Percentiles rank a stretch among this genome's conserved stretches.
Conservation (phyloP, 92 coral and sea anemone species). For the Porites lobata region DNA sequence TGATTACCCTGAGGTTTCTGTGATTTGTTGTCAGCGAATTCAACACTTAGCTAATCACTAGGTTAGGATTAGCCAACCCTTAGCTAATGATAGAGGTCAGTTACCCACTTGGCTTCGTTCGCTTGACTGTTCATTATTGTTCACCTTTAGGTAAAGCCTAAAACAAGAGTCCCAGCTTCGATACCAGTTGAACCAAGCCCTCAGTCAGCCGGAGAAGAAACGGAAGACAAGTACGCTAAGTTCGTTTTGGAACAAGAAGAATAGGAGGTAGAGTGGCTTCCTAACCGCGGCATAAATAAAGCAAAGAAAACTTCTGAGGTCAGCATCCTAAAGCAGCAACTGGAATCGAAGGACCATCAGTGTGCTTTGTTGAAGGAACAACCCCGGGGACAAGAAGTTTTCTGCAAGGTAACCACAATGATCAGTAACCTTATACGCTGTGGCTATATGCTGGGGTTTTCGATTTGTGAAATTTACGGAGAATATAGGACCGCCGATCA, state of each 20-base stretch:
- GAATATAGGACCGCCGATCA: not conserved
- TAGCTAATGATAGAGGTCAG: too few relatives aligned
- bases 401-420: conserved; percentile 36
- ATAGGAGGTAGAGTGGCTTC: conserved; percentile 18
- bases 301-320: conserved; percentile 3
- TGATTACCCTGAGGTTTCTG: too few relatives aligned
- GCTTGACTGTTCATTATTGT: too few relatives aligned
- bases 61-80: too few relatives aligned
- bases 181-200: too few relatives aligned
- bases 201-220: too few relatives aligned
- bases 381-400: conserved; percentile 20
- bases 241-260: conserved; percentile 3
- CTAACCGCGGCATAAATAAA: not conserved
- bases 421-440: not conserved
- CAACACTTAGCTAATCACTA: too few relatives aligned
- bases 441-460: not conserved
- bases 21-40: too few relatives aligned
- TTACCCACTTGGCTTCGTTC: too few relatives aligned
- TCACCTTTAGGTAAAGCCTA: too few relatives aligned
- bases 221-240: too few relatives aligned
- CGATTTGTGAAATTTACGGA: not conserved
- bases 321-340: not conserved
- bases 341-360: conserved; percentile 9
- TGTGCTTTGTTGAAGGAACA: conserved; percentile 20
- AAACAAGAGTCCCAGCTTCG: too few relatives aligned